These are phyloP conservation scores for Dendrolimus houi DNA, from an alignment of 2,888 invertebrate species.

Conservation along the genomic window DNA sequence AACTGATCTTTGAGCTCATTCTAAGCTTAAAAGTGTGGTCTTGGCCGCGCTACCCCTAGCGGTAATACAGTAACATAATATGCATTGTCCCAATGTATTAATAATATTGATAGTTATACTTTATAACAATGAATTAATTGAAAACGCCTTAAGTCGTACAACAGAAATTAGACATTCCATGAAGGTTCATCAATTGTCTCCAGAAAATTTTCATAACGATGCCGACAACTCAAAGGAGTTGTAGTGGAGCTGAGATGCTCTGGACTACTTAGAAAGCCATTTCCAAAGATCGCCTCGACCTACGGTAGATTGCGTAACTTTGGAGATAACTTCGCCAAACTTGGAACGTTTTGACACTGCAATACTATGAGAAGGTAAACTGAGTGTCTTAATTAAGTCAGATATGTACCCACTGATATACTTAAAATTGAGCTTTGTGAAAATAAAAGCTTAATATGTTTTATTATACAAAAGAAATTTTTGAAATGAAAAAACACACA, in stretches of 20 bases:
- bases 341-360: constrained; percentile 69
- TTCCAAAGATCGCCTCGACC: constrained; percentile 64
- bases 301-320: constrained; percentile 70
- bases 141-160: no score
- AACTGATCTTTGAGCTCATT: no score
- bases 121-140: no score
- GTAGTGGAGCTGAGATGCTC: constrained; percentile 44
- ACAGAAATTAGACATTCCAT: no score
- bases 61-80: no score
- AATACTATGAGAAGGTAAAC: constrained; percentile 70
- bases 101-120: no score
- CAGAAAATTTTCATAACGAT: constrained; percentile 50
- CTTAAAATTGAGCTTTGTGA: no score
- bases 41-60: no score
- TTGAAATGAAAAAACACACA: not conserved
- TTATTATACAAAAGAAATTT: not conserved
- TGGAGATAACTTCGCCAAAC: constrained; percentile 66
- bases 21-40: no score
- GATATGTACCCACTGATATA: constrained; percentile 30
- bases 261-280: constrained; percentile 65
- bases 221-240: constrained; percentile 27
- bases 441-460: constrained; percentile 12
- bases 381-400: constrained; percentile 66
- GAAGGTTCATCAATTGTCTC: no score
- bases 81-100: no score